Evolutionary conservation across 2,888 invertebrate species (phyloP), one percentile per base, ranked within the genome.

Genomic region (Empis stercorea): DNA sequence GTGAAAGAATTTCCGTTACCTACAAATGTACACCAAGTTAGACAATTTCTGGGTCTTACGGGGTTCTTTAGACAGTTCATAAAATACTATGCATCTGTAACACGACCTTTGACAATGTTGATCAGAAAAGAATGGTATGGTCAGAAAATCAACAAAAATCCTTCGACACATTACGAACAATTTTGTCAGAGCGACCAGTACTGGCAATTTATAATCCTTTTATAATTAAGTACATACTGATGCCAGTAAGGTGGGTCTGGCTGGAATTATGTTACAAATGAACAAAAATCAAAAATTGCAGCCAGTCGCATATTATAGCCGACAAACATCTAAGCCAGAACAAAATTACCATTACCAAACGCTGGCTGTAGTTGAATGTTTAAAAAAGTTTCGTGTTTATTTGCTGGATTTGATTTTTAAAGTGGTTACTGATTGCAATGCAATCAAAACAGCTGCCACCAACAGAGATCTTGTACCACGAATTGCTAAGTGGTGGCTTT

Each of bases 351-450:
- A 47, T 16, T 60, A 59, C 39, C 61, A 64, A 54, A 57, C 59
- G 6, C 42, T 64, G 14, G 61, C 60, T 0, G 51, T 63, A 15
- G 56, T 61, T 17, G 45, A 55, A 53, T 54, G 60, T 7, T 42
- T 61, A 10, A 57, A 61, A 27, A 60, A 58, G 41, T 61, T 62
- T 46, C 37, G 59, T 14, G 51, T 58, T 4, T 63, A 62, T 48
- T 45, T 62, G 9, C 38, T 61, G 10, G 59, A 57, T 10, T 41
- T 46, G 10, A 45, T 50, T 34, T 61, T 61, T 43, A 59, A 54
- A 45, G 56, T 61, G 20, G 49, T 58, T 10, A 59, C 59, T 1
- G 60, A 48, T 14, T 50, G 50, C 46, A 46, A 36, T 42, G 39
- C 46, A 39, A 11, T 51, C 9, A 17, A 32, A 30, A 52, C 49